These are phyloP conservation scores for Xanthia icteritia DNA, from an alignment of 2,888 invertebrate species.

Conservation along the genomic window DNA sequence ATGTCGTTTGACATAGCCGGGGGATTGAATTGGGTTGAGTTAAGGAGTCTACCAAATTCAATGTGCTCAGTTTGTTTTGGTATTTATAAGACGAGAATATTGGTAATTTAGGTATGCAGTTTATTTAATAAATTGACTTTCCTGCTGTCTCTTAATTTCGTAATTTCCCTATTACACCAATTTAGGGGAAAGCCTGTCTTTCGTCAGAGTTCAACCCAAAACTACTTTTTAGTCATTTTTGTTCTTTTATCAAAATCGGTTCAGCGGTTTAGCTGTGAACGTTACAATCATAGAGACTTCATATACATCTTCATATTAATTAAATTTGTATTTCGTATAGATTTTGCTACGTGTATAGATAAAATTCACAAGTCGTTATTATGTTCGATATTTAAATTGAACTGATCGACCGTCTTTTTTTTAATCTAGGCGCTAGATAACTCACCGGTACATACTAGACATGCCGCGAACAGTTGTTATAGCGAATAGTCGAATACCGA, in stretches of 20 bases:
- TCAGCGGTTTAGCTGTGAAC: neutral
- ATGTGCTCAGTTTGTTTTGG: neutral
- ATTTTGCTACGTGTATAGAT: too few relatives aligned
- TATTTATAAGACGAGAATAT: neutral
- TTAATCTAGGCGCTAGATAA: too few relatives aligned
- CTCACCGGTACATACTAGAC: too few relatives aligned
- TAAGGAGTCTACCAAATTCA: slow-evolving; percentile 3
- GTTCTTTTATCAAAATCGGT: neutral
- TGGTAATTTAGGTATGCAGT: neutral
- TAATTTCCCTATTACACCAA: too few relatives aligned
- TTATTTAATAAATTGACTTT: neutral
- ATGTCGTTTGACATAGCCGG: neutral
- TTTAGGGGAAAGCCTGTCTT: too few relatives aligned
- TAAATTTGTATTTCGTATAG: too few relatives aligned
- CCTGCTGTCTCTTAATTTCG: neutral
- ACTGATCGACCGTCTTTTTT: too few relatives aligned
- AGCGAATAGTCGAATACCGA: too few relatives aligned
- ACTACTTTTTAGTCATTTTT: neutral
- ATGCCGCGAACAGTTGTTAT: too few relatives aligned
- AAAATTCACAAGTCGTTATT: too few relatives aligned
- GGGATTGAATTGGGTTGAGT: slow-evolving; percentile 23
- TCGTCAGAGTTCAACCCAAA: neutral
- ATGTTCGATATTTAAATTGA: too few relatives aligned
- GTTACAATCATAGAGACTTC: neutral
- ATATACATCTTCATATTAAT: too few relatives aligned